Evolutionary conservation across 2,888 invertebrate species (phyloP).

Genomic region (Caenorhabditis drosophilae): DNA sequence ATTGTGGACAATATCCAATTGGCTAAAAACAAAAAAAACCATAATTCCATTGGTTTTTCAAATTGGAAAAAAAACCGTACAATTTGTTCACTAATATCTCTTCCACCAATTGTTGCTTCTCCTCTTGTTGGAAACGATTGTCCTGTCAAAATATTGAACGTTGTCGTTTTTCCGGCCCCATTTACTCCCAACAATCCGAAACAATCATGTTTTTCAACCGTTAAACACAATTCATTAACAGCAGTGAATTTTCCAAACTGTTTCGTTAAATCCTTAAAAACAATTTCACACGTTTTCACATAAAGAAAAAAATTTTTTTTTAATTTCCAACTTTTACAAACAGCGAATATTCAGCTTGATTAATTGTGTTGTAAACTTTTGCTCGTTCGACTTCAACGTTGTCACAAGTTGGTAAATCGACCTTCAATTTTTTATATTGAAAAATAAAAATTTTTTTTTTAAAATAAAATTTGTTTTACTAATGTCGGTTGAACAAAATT

Average conservation of each 20-base stretch:
- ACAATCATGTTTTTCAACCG: conserved; percentile 59
- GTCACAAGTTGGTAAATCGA: conserved; percentile 15
- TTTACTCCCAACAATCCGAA: conserved; percentile 65
- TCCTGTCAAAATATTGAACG: conserved; percentile 66
- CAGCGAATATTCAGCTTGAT: conserved; percentile 9
- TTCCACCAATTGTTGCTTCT: conserved; percentile 32
- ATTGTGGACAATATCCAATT: conserved; percentile 66
- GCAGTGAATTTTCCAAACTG: conserved; percentile 34
- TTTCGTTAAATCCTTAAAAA: conserved; percentile 38
- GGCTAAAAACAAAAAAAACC: conserved; percentile 29
- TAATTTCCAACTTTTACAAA: too few species aligned
- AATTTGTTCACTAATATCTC: conserved; percentile 36
- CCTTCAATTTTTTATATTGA: conserved; percentile 5
- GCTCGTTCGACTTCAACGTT: conserved; percentile 18
- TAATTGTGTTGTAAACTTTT: conserved; percentile 8
- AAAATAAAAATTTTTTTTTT: neutral
- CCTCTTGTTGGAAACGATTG: conserved; percentile 42
- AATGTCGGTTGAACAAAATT: neutral
- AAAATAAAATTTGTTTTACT: neutral
- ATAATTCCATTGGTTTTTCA: too few species aligned
- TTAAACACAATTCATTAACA: conserved; percentile 53
- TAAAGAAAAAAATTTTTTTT: too few species aligned
- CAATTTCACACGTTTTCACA: too few species aligned
- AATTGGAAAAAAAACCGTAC: conserved; percentile 11
- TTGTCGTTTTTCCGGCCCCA: conserved; percentile 67